Evolutionary conservation across 2,113 vertebrate genomes (phyloP).

Genomic region (Mustelus asterias): DNA sequence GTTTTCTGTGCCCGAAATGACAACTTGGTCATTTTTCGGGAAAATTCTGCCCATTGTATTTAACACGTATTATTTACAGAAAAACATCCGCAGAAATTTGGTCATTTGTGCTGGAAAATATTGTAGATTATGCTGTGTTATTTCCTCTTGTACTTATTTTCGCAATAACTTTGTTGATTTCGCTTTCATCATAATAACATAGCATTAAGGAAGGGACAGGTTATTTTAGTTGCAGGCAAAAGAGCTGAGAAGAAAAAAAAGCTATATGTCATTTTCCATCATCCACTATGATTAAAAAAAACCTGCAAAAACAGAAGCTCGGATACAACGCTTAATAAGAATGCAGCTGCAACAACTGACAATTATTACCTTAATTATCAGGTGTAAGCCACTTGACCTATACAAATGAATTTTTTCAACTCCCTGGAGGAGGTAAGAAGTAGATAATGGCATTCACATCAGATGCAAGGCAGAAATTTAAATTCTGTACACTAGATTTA

Average conservation of each 20-base stretch:
- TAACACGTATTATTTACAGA: not conserved
- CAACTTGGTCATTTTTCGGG: no score
- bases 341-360: conserved; percentile 20
- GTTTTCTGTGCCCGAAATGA: no score
- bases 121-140: not conserved
- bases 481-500: conserved; percentile 31
- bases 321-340: conserved; percentile 12
- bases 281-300: not conserved
- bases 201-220: not conserved
- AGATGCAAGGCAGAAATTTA: not conserved
- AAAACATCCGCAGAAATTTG: not conserved
- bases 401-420: conserved; percentile 26
- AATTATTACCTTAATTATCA: conserved; percentile 35
- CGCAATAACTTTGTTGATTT: not conserved
- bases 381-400: conserved; percentile 32
- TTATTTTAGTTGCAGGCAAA: not conserved
- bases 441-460: conserved; percentile 32
- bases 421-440: not conserved
- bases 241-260: not conserved
- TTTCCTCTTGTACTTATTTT: not conserved
- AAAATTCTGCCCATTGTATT: not conserved
- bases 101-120: not conserved
- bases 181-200: not conserved
- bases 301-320: not conserved
- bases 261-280: not conserved